A percentile compares a stretch with the other conserved stretches of the same genome.
Evolutionary conservation across 2,113 vertebrate genomes (phyloP).

Genomic region (Malurus elegans): DNA sequence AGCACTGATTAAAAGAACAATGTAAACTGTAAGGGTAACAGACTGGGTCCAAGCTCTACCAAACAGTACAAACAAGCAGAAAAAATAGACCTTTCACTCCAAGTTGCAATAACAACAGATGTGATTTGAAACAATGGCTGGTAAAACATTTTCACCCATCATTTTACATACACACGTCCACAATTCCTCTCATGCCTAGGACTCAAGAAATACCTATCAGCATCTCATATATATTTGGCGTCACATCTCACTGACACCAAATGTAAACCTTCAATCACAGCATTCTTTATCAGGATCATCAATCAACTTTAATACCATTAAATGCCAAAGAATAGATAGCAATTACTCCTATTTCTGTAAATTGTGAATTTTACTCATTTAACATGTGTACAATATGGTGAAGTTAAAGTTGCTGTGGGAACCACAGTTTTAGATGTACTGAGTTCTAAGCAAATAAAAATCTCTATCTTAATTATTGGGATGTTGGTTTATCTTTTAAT

Average conservation of each 20-base stretch:
- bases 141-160: not conserved
- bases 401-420: constrained; percentile 1
- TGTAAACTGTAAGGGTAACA: not conserved
- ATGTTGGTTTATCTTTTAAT: not conserved
- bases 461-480: not conserved
- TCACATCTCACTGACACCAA: not conserved
- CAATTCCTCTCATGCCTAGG: not conserved
- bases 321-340: not conserved
- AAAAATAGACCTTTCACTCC: not conserved
- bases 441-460: not conserved
- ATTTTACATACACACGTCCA: not conserved
- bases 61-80: not conserved
- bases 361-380: not conserved
- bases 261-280: not conserved
- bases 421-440: not conserved
- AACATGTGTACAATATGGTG: not conserved
- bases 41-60: not conserved
- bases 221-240: not conserved
- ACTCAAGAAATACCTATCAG: not conserved
- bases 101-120: not conserved
- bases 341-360: not conserved
- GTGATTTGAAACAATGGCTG: not conserved
- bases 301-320: not conserved
- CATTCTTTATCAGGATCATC: not conserved
- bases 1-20: not conserved